Evolutionary conservation across 2,797 vertebrate genomes (phyloP).

Genomic region (Rhyacichthys aspro): DNA sequence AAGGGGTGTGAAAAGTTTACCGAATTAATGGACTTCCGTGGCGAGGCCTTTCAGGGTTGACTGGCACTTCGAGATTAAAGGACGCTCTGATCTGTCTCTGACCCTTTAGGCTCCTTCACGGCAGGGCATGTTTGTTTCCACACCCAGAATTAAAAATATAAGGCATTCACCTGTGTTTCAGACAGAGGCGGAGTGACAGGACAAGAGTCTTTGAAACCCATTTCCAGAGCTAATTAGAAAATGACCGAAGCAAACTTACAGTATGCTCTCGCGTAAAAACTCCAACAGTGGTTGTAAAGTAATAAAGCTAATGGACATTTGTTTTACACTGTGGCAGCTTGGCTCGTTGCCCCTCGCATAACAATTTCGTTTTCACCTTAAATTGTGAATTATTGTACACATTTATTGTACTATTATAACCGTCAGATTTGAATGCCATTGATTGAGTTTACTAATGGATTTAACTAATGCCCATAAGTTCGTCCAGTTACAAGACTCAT

Average conservation of each 20-base stretch:
- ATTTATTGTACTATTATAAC: background rate
- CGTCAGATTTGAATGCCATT: no score
- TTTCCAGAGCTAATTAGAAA: background rate
- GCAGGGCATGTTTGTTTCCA: constrained; percentile 9
- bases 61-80: constrained; percentile 82
- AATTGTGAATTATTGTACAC: background rate
- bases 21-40: constrained; percentile 81
- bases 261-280: background rate
- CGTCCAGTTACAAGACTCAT: no score
- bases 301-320: constrained; percentile 5
- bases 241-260: background rate
- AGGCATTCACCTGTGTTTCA: constrained; percentile 11
- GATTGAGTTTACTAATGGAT: no score
- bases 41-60: constrained; percentile 74
- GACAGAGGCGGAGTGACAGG: background rate
- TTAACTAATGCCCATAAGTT: no score
- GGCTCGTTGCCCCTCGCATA: background rate
- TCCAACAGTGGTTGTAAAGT: constrained; percentile 1
- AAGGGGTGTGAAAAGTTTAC: constrained; percentile 80
- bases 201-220: background rate
- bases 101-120: constrained; percentile 36
- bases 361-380: background rate
- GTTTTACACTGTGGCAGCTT: constrained; percentile 1
- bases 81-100: constrained; percentile 60
- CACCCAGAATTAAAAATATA: background rate